Conservation (phyloP, 2,113 vertebrate genomes). For the Paratilapia polleni region DNA sequence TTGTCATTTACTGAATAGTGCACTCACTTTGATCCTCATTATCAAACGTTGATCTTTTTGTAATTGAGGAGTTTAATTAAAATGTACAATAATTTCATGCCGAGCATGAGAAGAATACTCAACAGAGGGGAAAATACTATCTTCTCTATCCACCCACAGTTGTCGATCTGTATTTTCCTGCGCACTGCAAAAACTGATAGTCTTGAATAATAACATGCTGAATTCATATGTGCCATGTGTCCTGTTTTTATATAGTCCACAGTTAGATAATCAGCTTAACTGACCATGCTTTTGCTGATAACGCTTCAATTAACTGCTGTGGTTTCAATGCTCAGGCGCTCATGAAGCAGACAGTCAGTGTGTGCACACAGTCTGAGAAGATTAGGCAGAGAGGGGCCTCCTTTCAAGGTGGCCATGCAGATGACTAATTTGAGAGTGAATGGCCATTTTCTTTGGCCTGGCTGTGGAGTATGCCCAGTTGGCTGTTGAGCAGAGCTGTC, state of each 20-base stretch:
- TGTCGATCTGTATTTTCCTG: not conserved
- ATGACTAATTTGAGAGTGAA: slow-evolving; percentile 72
- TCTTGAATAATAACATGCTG: not conserved
- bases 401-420: slow-evolving; percentile 61
- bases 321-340: slow-evolving; percentile 25
- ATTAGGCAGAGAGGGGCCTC: slow-evolving; percentile 59
- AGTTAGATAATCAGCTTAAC: slow-evolving; percentile 62
- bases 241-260: not conserved
- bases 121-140: not conserved
- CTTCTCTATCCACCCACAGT: not conserved
- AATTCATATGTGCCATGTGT: not conserved
- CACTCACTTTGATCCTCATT: slow-evolving; percentile 24
- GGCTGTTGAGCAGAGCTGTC: slow-evolving; percentile 43
- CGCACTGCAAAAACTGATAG: not conserved
- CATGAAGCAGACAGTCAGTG: slow-evolving; percentile 46
- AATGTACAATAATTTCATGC: slow-evolving; percentile 3
- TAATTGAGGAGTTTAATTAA: slow-evolving; percentile 18
- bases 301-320: slow-evolving; percentile 63
- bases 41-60: slow-evolving; percentile 23
- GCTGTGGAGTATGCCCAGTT: slow-evolving; percentile 33
- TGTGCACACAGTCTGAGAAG: slow-evolving; percentile 60
- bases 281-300: slow-evolving; percentile 41
- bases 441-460: slow-evolving; percentile 64
- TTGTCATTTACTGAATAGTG: slow-evolving; percentile 23
- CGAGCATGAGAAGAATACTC: not conserved